Evolutionary conservation across 2,888 invertebrate genomes (phyloP).

Genomic region (Eupithecia pulchellata): DNA sequence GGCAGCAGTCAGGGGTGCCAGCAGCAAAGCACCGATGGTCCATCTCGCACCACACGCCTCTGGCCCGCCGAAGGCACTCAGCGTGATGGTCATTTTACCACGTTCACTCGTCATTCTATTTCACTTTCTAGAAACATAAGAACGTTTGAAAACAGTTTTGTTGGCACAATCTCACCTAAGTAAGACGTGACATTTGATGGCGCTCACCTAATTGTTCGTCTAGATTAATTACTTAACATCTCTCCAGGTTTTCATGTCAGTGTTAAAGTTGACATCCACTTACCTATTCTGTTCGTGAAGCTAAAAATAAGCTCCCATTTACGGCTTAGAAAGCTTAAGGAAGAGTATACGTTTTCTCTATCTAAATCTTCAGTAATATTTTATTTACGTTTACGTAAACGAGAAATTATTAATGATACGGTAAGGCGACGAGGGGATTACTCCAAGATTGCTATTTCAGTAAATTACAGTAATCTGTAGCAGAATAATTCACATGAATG

Average conservation of each 20-base stretch:
- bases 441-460: too few species aligned
- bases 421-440: not conserved
- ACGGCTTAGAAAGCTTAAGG: not conserved
- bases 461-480: conserved; percentile 40
- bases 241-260: not conserved
- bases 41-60: conserved; percentile 82
- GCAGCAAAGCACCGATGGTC: conserved; percentile 85
- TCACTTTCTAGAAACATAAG: conserved; percentile 17
- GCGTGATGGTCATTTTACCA: conserved; percentile 63
- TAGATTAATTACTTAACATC: not conserved
- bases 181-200: not conserved
- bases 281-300: not conserved
- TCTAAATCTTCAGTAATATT: not conserved
- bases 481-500: not conserved
- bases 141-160: not conserved
- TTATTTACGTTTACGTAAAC: not conserved
- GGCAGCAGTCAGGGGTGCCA: conserved; percentile 86
- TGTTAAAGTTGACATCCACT: not conserved
- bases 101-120: conserved; percentile 57
- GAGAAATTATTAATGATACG: conserved; percentile 25
- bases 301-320: not conserved
- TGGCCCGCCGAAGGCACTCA: conserved; percentile 64
- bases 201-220: not conserved
- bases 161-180: not conserved
- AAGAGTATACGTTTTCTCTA: not conserved